These are phyloP conservation scores for Pollimyrus isidori DNA, from an alignment of 2,113 vertebrate genomes.

Conservation along the genomic window DNA sequence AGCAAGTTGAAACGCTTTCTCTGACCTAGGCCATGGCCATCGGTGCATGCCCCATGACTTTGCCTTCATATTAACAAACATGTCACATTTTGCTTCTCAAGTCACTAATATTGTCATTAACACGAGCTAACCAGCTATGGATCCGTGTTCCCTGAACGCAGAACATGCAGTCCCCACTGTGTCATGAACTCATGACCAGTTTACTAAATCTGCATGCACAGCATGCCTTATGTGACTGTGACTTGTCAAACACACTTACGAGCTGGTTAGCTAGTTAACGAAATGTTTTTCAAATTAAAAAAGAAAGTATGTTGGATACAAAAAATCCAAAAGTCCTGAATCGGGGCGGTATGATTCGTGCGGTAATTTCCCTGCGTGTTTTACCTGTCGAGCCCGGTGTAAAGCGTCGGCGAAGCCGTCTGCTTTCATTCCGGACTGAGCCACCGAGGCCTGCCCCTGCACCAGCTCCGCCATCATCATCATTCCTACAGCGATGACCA, in stretches of 20 bases:
- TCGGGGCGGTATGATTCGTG: constrained; percentile 19
- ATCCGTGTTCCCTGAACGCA: neutral
- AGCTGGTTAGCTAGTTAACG: constrained; percentile 37
- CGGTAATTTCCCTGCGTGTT: constrained; percentile 14
- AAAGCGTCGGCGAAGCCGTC: constrained; percentile 86
- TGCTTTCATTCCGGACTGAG: constrained; percentile 76
- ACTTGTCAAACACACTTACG: constrained; percentile 32
- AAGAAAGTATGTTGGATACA: constrained; percentile 23
- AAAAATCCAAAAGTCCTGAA: constrained; percentile 24
- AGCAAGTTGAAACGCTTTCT: neutral
- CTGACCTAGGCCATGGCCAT: constrained; percentile 10
- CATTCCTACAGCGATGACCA: constrained; percentile 27
- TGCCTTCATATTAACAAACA: constrained; percentile 52
- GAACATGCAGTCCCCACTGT: neutral
- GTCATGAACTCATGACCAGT: constrained; percentile 29
- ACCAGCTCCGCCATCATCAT: constrained; percentile 77
- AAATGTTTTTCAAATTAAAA: constrained; percentile 23
- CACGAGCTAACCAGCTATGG: neutral
- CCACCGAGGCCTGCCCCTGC: constrained; percentile 82
- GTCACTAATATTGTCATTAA: constrained; percentile 19
- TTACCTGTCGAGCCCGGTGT: constrained; percentile 88
- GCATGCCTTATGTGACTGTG: constrained; percentile 39
- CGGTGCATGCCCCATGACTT: constrained; percentile 41
- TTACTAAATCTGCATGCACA: constrained; percentile 29
- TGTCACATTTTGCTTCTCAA: constrained; percentile 53